phyloP scores from a whole-genome alignment of 2,888 invertebrate species.

The Limnephilus rhombicus region DNA sequence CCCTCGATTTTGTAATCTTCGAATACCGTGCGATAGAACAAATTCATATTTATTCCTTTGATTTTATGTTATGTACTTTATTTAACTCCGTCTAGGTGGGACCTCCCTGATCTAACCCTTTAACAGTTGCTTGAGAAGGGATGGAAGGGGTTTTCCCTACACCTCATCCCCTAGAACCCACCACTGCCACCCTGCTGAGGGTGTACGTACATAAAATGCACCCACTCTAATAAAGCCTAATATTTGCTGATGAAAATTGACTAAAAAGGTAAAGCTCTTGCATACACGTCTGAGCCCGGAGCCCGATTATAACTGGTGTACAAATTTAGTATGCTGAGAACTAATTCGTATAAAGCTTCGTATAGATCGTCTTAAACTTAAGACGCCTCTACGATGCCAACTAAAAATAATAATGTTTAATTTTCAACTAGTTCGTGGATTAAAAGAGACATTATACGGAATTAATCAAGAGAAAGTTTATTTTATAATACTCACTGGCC shows the following conservation, averaged over 20 bases:
- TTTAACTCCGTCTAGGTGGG: constrained; percentile 53
- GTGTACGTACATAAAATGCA: constrained; percentile 61
- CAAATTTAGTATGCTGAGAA: constrained; percentile 36
- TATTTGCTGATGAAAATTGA: constrained; percentile 67
- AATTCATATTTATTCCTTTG: constrained; percentile 67
- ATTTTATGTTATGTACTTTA: constrained; percentile 65
- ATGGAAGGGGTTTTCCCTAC: constrained; percentile 31
- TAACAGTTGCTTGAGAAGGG: constrained; percentile 51
- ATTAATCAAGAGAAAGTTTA: background rate
- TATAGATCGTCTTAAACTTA: background rate
- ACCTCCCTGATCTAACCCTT: constrained; percentile 59
- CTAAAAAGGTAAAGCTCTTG: constrained; percentile 63
- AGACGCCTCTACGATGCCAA: background rate
- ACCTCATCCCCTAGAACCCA: background rate
- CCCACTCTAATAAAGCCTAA: constrained; percentile 66
- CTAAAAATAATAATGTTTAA: background rate
- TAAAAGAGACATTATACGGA: background rate
- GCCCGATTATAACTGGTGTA: constrained; percentile 28
- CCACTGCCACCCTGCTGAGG: background rate
- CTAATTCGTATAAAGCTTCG: constrained; percentile 3
- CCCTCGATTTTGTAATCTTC: constrained; percentile 65
- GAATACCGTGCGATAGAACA: constrained; percentile 64
- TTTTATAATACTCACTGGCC: background rate
- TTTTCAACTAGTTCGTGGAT: background rate
- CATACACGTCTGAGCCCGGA: constrained; percentile 51